A percentile compares a stretch with the other conserved stretches of the same genome.
These are phyloP conservation scores for Formica aserva DNA, from an alignment of 2,888 invertebrate species.

Conservation along the genomic window DNA sequence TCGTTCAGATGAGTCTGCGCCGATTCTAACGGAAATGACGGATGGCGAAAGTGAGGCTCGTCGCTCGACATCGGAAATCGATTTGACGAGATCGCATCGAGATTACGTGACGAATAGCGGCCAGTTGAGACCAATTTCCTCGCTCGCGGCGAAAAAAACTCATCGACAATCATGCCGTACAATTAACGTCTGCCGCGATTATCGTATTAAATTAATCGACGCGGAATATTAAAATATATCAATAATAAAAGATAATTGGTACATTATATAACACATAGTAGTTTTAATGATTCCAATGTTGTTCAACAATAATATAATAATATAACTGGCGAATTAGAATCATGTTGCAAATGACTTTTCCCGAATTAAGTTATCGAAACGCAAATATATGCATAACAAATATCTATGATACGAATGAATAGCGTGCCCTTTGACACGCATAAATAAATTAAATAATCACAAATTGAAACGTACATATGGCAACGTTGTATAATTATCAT, in stretches of 20 bases:
- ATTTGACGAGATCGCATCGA: conserved; percentile 55
- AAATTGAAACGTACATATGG: conserved; percentile 26
- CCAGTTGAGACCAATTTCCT: neutral
- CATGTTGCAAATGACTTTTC: neutral
- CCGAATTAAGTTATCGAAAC: conserved; percentile 9
- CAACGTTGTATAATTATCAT: conserved; percentile 16
- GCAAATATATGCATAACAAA: conserved; percentile 11
- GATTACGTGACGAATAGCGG: conserved; percentile 8
- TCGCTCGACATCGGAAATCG: conserved; percentile 71
- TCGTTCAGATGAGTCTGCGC: conserved; percentile 25
- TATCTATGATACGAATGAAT: conserved; percentile 4
- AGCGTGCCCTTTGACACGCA: neutral
- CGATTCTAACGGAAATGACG: conserved; percentile 67
- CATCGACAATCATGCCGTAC: neutral
- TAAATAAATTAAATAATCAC: conserved; percentile 37
- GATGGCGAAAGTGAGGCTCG: conserved; percentile 57
- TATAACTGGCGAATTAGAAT: conserved; percentile 7
- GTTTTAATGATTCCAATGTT: conserved; percentile 11
- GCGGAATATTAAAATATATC: neutral
- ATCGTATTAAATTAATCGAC: neutral
- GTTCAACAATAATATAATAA: neutral
- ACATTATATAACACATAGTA: neutral
- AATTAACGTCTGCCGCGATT: conserved; percentile 15
- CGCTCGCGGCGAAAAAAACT: neutral
- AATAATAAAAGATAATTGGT: neutral